Evolutionary conservation across 1,140 invertebrate genomes (phyloP), one percentile per base, ranked within the genome.

Genomic region (Theocolax elegans): DNA sequence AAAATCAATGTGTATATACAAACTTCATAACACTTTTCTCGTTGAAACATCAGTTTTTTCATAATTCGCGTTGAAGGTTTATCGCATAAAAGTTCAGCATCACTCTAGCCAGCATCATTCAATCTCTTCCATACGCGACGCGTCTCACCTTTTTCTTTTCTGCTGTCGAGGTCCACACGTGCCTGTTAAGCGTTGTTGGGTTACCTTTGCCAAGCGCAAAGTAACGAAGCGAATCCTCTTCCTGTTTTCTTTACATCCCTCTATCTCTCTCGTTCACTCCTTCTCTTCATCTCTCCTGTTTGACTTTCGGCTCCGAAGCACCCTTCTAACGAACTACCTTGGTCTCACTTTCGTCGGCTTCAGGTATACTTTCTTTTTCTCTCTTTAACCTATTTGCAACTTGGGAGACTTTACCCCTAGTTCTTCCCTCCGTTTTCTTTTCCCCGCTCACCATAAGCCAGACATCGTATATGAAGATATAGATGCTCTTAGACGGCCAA

Each of bases 301-400:
- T 53, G 17, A 31, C 51, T 60, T 64, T 42, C 49, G 46, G 48
- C 56, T 56, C 25, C 7, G 27, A 31, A 51, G 35, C 21, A 38
- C 58, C 48, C 46, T 53, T 13, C 54, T 58, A 58, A 58, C 54
- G 54, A 58, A 58, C 54, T 58, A 58, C 35, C 40, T 59, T 40
- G 10, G 51, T 4, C 19, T 46, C 29, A 40, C 64, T 15, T 29
- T 65, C 38, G 10, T 12, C 49, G 13, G 44, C 60, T 42, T 44
- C 58, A 21, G n/a, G n/a, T n/a, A n/a, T n/a, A n/a, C n/a, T n/a
- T 31, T 15, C 25, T 13, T 53, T 53, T 54, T 31, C 29, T 23
- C n/a, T 1, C 13, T 8, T 23, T 31, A 0, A 9, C 35, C 10
- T 19, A 58, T 58, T 58, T 23, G 21, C 54, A 42, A 58, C 35